These are phyloP conservation scores for Neolamprologus toae DNA, from an alignment of 2,113 vertebrate genomes.

Conservation along the genomic window DNA sequence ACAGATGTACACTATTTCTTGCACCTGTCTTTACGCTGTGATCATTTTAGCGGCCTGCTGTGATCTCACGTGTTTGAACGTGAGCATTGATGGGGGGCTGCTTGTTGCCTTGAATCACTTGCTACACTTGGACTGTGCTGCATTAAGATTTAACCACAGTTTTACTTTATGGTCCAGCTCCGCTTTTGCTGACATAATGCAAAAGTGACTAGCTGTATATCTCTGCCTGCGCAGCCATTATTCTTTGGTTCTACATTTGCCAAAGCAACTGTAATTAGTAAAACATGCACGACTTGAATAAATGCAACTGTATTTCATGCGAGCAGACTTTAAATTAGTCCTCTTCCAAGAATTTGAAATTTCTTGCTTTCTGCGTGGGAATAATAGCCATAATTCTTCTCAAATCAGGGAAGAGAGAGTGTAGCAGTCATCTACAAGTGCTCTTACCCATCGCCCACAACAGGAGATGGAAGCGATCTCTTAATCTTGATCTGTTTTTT, in stretches of 20 bases:
- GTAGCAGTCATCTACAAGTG: background rate
- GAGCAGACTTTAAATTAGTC: slow-evolving; percentile 43
- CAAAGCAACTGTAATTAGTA: slow-evolving; percentile 33
- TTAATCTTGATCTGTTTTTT: background rate
- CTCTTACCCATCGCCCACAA: background rate
- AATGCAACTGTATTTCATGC: slow-evolving; percentile 7
- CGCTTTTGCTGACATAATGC: background rate
- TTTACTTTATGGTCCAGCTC: background rate
- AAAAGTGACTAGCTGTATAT: background rate
- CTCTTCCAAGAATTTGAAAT: slow-evolving; percentile 30
- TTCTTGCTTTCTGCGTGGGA: background rate
- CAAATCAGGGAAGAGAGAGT: background rate
- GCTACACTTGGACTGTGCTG: background rate
- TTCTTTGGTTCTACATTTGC: background rate
- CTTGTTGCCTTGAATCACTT: background rate
- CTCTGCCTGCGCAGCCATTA: background rate
- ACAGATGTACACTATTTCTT: background rate
- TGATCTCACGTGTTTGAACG: background rate
- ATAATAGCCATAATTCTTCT: slow-evolving; percentile 41
- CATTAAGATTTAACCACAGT: background rate
- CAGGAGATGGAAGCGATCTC: background rate
- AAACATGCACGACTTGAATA: slow-evolving; percentile 35
- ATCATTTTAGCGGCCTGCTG: background rate
- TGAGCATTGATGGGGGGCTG: background rate
- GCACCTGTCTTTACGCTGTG: background rate